Percentiles rank a stretch among this genome's conserved stretches.
Conservation (phyloP, 2,113 vertebrate species). For the Sinocyclocheilus rhinocerous region DNA sequence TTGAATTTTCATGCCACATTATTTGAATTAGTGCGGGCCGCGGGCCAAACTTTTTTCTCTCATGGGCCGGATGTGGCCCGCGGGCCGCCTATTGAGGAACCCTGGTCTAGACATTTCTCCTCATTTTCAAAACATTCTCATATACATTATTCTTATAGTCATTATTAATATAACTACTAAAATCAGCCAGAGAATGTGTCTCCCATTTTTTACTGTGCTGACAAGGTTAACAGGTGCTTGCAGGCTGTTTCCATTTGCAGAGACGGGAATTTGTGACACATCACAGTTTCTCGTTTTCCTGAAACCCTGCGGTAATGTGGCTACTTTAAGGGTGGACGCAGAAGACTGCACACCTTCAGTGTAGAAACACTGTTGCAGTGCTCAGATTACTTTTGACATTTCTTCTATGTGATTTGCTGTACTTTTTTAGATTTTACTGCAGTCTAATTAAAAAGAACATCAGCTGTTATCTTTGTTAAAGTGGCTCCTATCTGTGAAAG, state of each 20-base stretch:
- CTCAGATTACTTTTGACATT: background rate
- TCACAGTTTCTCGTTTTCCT: background rate
- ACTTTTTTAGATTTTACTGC: background rate
- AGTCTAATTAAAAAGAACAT: conserved; percentile 2
- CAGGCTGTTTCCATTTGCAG: conserved; percentile 11
- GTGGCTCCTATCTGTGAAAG: background rate
- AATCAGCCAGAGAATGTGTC: background rate
- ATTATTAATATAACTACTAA: background rate
- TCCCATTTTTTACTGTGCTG: background rate
- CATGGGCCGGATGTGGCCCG: no score
- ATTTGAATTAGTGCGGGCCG: no score
- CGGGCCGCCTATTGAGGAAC: no score
- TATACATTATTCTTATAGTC: background rate
- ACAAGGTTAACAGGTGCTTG: conserved; percentile 21
- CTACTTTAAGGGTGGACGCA: background rate
- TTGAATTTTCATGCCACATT: no score
- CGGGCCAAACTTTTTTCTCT: no score
- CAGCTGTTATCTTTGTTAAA: background rate
- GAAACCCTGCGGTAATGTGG: background rate
- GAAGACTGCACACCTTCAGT: background rate
- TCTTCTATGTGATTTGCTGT: background rate
- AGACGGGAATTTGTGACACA: background rate
- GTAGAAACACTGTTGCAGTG: background rate
- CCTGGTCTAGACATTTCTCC: background rate
- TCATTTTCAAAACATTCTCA: background rate